These are phyloP conservation scores for Danio tinwini DNA, from an alignment of 2,797 vertebrate genomes.

Conservation along the genomic window DNA sequence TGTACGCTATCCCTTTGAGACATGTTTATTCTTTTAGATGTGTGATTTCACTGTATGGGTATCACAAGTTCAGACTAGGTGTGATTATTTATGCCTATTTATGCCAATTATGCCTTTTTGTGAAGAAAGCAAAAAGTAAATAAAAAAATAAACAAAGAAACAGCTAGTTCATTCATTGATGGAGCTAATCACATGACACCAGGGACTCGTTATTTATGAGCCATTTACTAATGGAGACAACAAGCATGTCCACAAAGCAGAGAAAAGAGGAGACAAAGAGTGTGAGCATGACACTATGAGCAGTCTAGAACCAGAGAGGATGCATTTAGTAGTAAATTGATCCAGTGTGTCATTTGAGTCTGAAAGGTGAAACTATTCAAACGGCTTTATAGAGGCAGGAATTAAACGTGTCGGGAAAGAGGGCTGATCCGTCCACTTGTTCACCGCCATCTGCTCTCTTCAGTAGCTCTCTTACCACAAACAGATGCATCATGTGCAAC, in stretches of 20 bases:
- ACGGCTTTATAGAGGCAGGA: not conserved
- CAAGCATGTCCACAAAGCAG: conserved; percentile 13
- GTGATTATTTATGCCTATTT: conserved; percentile 9
- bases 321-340: conserved; percentile 19
- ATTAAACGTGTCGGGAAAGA: conserved; percentile 2
- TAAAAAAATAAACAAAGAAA: not conserved
- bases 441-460: conserved; percentile 24
- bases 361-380: conserved; percentile 24
- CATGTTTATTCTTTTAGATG: not conserved
- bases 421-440: not conserved
- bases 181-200: not conserved
- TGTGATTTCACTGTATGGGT: not conserved
- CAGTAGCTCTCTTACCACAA: conserved; percentile 16
- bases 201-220: conserved; percentile 7
- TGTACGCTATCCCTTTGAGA: not conserved
- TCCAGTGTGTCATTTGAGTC: not conserved
- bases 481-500: conserved; percentile 8
- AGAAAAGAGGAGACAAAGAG: not conserved
- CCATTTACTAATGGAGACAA: conserved; percentile 19
- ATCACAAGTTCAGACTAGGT: not conserved
- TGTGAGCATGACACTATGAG: not conserved
- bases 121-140: not conserved
- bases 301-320: conserved; percentile 2
- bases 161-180: too few relatives aligned
- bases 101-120: not conserved